These are phyloP conservation scores for Lathronympha strigana DNA, from an alignment of 2,888 invertebrate genomes.

Conservation along the genomic window DNA sequence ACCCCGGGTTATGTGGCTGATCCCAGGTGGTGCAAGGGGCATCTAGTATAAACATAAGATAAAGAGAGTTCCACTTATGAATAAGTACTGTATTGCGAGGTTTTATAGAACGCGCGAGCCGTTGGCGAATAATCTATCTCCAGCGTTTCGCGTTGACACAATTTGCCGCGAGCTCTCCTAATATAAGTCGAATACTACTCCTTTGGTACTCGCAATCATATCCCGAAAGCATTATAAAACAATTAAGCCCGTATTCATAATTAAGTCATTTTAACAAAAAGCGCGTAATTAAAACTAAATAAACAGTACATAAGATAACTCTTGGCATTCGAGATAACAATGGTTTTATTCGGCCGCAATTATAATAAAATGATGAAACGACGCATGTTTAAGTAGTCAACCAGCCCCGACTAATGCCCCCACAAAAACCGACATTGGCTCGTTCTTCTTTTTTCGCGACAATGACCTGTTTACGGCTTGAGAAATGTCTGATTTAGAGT, in stretches of 20 bases:
- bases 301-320: constrained; percentile 68
- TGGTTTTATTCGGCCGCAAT: constrained; percentile 44
- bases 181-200: neutral
- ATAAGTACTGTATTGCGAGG: too few species aligned
- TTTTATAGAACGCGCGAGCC: too few species aligned
- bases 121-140: too few species aligned
- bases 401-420: constrained; percentile 38
- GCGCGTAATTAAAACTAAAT: constrained; percentile 68
- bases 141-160: neutral
- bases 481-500: too few species aligned
- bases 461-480: too few species aligned
- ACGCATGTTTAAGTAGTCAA: constrained; percentile 31
- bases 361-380: constrained; percentile 39
- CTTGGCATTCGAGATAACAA: constrained; percentile 51
- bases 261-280: constrained; percentile 68
- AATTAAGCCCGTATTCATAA: constrained; percentile 59
- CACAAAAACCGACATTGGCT: constrained; percentile 30
- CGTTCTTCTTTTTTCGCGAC: too few species aligned
- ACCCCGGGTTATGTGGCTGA: too few species aligned
- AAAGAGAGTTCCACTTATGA: too few species aligned
- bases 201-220: constrained; percentile 26
- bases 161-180: neutral
- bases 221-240: constrained; percentile 45
- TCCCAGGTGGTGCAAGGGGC: too few species aligned
- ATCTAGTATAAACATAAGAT: too few species aligned